Base-by-base conservation (phyloP, 92 coral and sea anemone species). In the Zoanthus gigantus region DNA sequence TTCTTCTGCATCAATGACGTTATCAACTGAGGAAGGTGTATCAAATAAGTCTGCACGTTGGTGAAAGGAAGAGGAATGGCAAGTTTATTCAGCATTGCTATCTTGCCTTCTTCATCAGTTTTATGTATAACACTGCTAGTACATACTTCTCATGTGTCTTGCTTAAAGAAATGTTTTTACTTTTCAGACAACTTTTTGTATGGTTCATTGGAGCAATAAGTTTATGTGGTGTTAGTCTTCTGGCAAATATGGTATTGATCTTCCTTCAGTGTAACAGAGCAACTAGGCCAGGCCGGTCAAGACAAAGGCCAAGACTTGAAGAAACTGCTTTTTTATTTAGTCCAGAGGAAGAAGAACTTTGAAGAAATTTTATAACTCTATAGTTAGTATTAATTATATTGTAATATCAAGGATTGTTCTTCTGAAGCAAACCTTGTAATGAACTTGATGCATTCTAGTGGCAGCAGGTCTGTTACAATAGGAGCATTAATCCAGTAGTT, bases 191-290 rank as follows among this genome's bases (percentile, higher is more conserved):
- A 34, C 91, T 95, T 74, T 91, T 95, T 74, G 89, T 84, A 31
- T 95, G 98, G 96, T 97, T 95, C 88, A 88, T 96, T 78, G 95
- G 96, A 71, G 90, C 91, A 53, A 91, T 92, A 65, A 92, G 97
- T 71, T 84, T 97, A 15, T 93, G 93, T 84, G 98, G 87, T 8
- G 83, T 93, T 53, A 95, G 99, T 53, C 69, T 97, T 31, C 47
- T 97, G 69, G 98, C 90, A n/a, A 97, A 97, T 78, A 79, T 92
- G 65, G 84, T 97, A 46, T 73, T 97, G 78, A 74, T 97, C 11
- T 92, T 90, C 89, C 86, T 95, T 68, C 90, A 93, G 83, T 95
- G 99, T 78, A 87, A 87, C 56, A 79, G 72, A 79, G 58, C 94
- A 56, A 18, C 92, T 47, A 90, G 88, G 76, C 71, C 50, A 17